Conservation (phyloP, 2,888 invertebrate species). For the Plebejus melissa region DNA sequence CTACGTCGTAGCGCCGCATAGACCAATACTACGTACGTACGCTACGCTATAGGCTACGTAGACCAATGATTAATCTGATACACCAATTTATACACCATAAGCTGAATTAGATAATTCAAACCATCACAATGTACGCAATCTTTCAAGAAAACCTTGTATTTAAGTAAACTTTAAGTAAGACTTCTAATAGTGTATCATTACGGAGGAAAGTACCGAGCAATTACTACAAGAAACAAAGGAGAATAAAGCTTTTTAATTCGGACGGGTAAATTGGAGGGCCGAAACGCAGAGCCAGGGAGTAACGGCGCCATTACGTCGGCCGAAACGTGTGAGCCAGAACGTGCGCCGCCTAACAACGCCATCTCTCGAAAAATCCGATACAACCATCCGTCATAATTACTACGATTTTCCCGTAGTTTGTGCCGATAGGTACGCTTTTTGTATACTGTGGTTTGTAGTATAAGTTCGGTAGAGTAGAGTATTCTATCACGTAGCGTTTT, state of each 20-base stretch:
- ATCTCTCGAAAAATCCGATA: constrained; percentile 30
- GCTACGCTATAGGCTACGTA: too few species aligned
- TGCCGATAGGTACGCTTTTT: background rate
- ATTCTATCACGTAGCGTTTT: too few species aligned
- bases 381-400: constrained; percentile 28
- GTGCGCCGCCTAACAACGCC: constrained; percentile 52
- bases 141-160: background rate
- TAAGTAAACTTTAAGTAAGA: constrained; percentile 5
- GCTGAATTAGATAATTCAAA: too few species aligned
- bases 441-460: background rate
- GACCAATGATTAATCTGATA: too few species aligned
- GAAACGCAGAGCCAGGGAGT: constrained; percentile 53
- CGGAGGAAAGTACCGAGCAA: constrained; percentile 29
- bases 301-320: constrained; percentile 63
- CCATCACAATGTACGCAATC: background rate
- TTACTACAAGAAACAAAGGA: constrained; percentile 38
- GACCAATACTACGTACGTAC: too few species aligned
- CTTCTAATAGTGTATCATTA: constrained; percentile 26
- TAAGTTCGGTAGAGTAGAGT: too few species aligned
- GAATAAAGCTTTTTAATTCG: constrained; percentile 69
- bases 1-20: too few species aligned
- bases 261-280: constrained; percentile 53
- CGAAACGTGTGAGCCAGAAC: constrained; percentile 65
- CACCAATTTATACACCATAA: too few species aligned
- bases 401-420: constrained; percentile 16